Evolutionary conservation across 2,888 invertebrate species (phyloP), one percentile per base, ranked within the genome.

Genomic region (Zaprionus lineosus): DNA sequence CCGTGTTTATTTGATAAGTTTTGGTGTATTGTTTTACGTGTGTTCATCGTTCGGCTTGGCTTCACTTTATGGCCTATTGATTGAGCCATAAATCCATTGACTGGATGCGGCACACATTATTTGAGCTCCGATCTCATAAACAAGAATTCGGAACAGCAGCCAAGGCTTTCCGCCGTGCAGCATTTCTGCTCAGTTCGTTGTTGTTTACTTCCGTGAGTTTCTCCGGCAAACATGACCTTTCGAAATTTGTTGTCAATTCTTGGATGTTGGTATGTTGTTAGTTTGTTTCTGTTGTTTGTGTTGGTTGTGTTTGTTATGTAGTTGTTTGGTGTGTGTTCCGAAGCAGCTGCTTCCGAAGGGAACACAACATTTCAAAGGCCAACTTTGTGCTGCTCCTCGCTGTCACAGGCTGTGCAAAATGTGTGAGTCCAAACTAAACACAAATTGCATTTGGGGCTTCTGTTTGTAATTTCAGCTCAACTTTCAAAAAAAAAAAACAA

Each of bases 1-100:
- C n/a, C n/a, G n/a, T n/a, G n/a, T 76, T 72, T 67, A 67, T 83
- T 75, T 67, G 63, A 83, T 48, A 77, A 79, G 74, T 81, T 79
- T 64, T n/a, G n/a, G 16, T 12, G 31, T 24, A 53, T 37, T 52
- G 59, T 50, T 47, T 46, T 46, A 29, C 39, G 15, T 50, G 40
- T 52, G 46, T 29, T 15, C 43, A 31, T 40, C 28, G 39, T 55
- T 71, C 40, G 39, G 50, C n/a, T n/a, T 53, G 60, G 41, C 39
- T 53, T 61, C 36, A 26, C 34, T 83, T 84, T 81, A 86, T 74
- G 68, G 71, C 69, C 64, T 81, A 82, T 82, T 85, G 86, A 63
- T 60, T 62, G 64, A 50, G 62, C 68, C 65, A 84, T 84, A 78
- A 78, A 78, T 84, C 78, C 65, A 68, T 68, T 29, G 40, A 73